Base-by-base conservation (phyloP, 2,113 vertebrate species). In the Podarcis cretensis region DNA sequence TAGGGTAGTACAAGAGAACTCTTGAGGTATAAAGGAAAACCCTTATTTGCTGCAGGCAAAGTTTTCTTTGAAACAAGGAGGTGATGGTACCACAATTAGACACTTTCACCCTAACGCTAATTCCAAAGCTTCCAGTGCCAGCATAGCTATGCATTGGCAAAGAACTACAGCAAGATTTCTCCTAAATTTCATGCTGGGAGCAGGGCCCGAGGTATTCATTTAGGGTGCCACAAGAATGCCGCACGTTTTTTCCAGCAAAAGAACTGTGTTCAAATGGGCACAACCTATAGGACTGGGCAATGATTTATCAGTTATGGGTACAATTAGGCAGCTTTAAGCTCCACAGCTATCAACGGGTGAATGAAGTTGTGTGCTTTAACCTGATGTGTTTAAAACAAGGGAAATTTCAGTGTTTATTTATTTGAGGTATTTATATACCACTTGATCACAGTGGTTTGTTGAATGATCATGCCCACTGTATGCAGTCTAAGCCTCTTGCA, bases 301-400 rank as follows among this genome's bases (percentile, higher is more conserved):
- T 0, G 0, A 69, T 30, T 23, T 66, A 32, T 9, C 37, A n/a
- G 66, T 13, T 66, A 68, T 13, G 35, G 75, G 20, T 20, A 20
- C 27, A n/a, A n/a, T 76, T 40, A 40, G 40, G 14, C 37, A 40
- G 3, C 0, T 40, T 23, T 21, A 76, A 40, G 35, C 35, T 35
- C 21, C 23, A 59, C 25, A 4, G 5, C 9, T 73, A 48, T 1
- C 1, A 66, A 1, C 0, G 0, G 0, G 71, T 20, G 40, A 54
- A 13, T 74, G 18, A 30, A 66, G 6, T 16, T 4, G 69, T 14
- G 27, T 83, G 14, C 40, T 43, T 25, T 23, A 68, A 27, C 59
- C 4, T 30, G 35, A 5, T 68, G 23, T 27, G 20, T 77, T 78
- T 30, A 78, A 77, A 77, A n/a, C 5, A 66, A 43, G 20, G 35